phyloP scores from a whole-genome alignment of 2,888 invertebrate species.

The Pherbina coryleti region DNA sequence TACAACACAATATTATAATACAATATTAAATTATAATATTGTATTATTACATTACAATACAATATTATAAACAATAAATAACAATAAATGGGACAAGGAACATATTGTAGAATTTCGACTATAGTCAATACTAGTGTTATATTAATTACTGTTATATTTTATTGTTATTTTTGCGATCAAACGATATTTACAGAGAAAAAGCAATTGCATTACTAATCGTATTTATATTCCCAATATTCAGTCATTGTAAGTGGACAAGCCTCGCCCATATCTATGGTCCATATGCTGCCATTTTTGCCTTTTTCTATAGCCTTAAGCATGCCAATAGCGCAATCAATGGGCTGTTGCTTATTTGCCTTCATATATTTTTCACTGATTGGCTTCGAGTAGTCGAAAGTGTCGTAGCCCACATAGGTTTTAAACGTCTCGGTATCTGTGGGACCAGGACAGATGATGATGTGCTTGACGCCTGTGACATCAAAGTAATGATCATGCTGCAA shows the following conservation, averaged over 20 bases:
- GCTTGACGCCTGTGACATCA: slow-evolving; percentile 47
- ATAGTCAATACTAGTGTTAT: too few relatives aligned
- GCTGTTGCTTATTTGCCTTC: slow-evolving; percentile 48
- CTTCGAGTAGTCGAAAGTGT: slow-evolving; percentile 48
- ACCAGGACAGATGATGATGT: slow-evolving; percentile 55
- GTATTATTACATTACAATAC: too few relatives aligned
- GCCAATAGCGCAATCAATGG: slow-evolving; percentile 53
- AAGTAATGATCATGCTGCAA: slow-evolving; percentile 46
- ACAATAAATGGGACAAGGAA: too few relatives aligned
- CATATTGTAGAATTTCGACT: too few relatives aligned
- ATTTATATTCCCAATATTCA: slow-evolving; percentile 47
- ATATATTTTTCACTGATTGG: slow-evolving; percentile 46
- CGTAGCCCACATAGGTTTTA: slow-evolving; percentile 40
- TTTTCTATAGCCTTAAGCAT: slow-evolving; percentile 52
- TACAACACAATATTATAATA: too few relatives aligned
- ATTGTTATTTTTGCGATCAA: too few relatives aligned
- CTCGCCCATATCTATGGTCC: slow-evolving; percentile 55
- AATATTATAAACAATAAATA: too few relatives aligned
- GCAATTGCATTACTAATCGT: neutral
- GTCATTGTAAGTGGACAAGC: slow-evolving; percentile 51
- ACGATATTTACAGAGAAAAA: too few relatives aligned
- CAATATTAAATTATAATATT: too few relatives aligned
- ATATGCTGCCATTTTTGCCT: slow-evolving; percentile 55
- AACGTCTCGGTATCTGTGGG: slow-evolving; percentile 48
- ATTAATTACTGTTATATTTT: too few relatives aligned